Percentiles rank a stretch among this genome's conserved stretches.
phyloP scores from a whole-genome alignment of 2,888 invertebrate species.

The Macrophya annulata region DNA sequence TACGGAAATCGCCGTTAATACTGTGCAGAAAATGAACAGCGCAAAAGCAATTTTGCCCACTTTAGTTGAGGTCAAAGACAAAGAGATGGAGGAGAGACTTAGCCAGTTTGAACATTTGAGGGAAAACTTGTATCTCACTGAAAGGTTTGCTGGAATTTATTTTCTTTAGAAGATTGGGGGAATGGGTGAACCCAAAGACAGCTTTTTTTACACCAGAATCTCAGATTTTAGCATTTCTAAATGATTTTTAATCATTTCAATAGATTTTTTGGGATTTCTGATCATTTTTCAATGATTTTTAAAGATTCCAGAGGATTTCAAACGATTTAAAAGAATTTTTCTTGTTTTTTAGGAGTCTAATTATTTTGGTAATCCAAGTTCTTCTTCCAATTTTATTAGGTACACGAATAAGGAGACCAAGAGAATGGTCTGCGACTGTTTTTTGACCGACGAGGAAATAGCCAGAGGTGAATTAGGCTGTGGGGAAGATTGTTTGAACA shows the following conservation, averaged over 20 bases:
- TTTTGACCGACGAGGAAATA: slow-evolving; percentile 93
- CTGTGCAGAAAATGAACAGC: slow-evolving; percentile 78
- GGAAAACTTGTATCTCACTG: slow-evolving; percentile 93
- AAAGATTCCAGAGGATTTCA: not conserved
- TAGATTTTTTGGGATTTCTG: not conserved
- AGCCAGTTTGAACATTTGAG: slow-evolving; percentile 90
- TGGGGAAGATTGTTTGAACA: slow-evolving; percentile 97
- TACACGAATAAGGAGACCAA: slow-evolving; percentile 94
- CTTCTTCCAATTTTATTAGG: slow-evolving; percentile 68
- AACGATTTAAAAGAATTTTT: not conserved
- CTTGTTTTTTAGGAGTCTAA: not conserved
- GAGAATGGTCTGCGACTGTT: slow-evolving; percentile 97
- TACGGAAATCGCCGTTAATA: slow-evolving; percentile 71
- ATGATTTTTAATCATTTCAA: not conserved
- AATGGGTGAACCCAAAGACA: too few species aligned
- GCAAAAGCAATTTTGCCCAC: slow-evolving; percentile 75
- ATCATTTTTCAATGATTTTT: not conserved
- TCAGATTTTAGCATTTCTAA: not conserved
- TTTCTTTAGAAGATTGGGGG: too few species aligned
- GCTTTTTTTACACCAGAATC: not conserved
- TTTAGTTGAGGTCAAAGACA: slow-evolving; percentile 81
- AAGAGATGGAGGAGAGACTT: slow-evolving; percentile 83
- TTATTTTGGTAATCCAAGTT: not conserved
- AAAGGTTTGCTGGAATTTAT: slow-evolving; percentile 81
- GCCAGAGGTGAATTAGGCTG: slow-evolving; percentile 92